phyloP scores from a whole-genome alignment of 2,888 invertebrate genomes.

The Eutolmus rufibarbis region DNA sequence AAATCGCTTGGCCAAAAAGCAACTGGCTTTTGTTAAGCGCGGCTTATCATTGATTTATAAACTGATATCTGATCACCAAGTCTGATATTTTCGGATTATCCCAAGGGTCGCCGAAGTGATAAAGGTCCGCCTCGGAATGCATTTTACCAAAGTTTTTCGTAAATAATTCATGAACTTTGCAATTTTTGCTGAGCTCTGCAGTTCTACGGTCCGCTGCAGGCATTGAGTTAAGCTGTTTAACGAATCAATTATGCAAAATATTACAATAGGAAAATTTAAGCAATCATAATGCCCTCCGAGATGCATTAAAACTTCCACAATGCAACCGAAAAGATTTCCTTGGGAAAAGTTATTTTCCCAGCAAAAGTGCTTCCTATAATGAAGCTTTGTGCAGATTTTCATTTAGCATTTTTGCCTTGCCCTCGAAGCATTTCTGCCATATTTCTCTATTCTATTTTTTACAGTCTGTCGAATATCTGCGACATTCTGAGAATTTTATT shows the following conservation, averaged over 20 bases:
- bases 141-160: background rate
- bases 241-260: conserved; percentile 21
- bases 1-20: background rate
- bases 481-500: background rate
- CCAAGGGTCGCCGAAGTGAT: background rate
- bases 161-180: background rate
- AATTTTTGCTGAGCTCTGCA: background rate
- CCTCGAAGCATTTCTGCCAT: background rate
- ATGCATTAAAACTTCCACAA: conserved; percentile 20
- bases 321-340: conserved; percentile 11
- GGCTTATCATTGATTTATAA: conserved; percentile 26
- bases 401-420: background rate
- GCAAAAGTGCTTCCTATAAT: conserved; percentile 8
- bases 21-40: background rate
- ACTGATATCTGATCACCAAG: background rate
- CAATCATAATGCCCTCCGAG: conserved; percentile 2
- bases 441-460: background rate
- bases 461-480: background rate
- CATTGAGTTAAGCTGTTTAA: conserved; percentile 13
- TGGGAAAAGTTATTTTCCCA: conserved; percentile 1
- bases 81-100: background rate
- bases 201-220: background rate
- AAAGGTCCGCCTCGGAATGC: background rate
- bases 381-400: conserved; percentile 4
- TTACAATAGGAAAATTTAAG: conserved; percentile 17